These are phyloP conservation scores for Musca domestica DNA, from an alignment of 1,140 invertebrate genomes.

Conservation along the genomic window DNA sequence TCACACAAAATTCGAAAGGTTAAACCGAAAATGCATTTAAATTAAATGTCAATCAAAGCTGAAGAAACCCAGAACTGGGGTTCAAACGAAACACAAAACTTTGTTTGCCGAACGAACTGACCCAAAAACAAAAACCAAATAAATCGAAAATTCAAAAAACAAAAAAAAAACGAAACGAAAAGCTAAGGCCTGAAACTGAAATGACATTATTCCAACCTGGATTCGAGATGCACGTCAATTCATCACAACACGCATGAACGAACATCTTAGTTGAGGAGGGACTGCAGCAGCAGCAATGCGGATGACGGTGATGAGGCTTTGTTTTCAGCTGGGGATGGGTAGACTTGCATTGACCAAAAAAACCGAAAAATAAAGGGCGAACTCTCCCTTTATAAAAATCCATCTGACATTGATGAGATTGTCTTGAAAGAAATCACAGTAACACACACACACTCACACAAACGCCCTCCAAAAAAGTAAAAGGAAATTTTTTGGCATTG, in stretches of 20 bases:
- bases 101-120: conserved; percentile 1
- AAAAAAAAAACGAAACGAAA: not conserved
- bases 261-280: not conserved
- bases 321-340: no score
- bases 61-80: not conserved
- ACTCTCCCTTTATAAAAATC: not conserved
- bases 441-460: not conserved
- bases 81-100: conserved; percentile 13
- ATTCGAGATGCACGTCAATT: conserved; percentile 30
- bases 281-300: no score
- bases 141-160: not conserved
- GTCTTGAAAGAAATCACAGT: not conserved
- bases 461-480: conserved; percentile 4
- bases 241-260: conserved; percentile 25
- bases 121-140: conserved; percentile 1
- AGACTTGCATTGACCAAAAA: not conserved
- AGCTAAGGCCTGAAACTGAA: conserved; percentile 22
- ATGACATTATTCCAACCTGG: conserved; percentile 23
- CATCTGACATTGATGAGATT: conserved; percentile 14
- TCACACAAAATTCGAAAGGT: conserved; percentile 5
- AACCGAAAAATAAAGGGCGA: not conserved
- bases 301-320: no score
- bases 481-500: not conserved
- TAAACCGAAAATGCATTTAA: conserved; percentile 29
- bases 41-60: conserved; percentile 31